These are phyloP conservation scores for Agelas oroides DNA, from an alignment of 37 sponge, comb jelly and placozoan species.

Conservation along the genomic window DNA sequence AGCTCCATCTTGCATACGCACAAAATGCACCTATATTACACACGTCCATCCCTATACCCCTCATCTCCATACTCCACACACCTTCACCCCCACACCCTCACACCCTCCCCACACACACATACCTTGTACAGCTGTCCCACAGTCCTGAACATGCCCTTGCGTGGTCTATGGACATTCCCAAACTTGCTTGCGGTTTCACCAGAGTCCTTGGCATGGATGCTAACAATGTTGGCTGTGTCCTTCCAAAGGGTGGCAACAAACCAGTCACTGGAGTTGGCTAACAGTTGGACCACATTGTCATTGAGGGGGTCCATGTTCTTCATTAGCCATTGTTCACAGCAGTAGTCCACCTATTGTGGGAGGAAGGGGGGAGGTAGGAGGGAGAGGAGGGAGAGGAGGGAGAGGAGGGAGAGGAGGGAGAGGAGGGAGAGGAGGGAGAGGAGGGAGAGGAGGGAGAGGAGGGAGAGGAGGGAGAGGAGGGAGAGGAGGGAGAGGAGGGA, in stretches of 20 bases:
- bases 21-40: no score
- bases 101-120: constrained; percentile 23
- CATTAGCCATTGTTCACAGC: constrained; percentile 92
- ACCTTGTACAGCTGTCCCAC: constrained; percentile 99
- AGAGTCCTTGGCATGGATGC: constrained; percentile 66
- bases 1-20: no score
- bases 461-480: not conserved
- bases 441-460: not conserved
- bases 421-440: not conserved
- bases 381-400: not conserved
- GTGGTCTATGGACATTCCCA: constrained; percentile 58
- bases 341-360: constrained; percentile 89
- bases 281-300: constrained; percentile 90
- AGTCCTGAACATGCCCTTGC: constrained; percentile 99
- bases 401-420: not conserved
- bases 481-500: not conserved
- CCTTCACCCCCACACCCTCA: not conserved
- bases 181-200: constrained; percentile 32
- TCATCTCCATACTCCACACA: not conserved
- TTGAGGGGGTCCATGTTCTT: constrained; percentile 99
- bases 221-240: constrained; percentile 90
- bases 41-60: no score
- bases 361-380: no score
- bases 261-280: constrained; percentile 85
- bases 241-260: constrained; percentile 94